Evolutionary conservation across 2,888 invertebrate genomes (phyloP), one percentile per base, ranked within the genome.

Genomic region (Oxycera nigricornis): DNA sequence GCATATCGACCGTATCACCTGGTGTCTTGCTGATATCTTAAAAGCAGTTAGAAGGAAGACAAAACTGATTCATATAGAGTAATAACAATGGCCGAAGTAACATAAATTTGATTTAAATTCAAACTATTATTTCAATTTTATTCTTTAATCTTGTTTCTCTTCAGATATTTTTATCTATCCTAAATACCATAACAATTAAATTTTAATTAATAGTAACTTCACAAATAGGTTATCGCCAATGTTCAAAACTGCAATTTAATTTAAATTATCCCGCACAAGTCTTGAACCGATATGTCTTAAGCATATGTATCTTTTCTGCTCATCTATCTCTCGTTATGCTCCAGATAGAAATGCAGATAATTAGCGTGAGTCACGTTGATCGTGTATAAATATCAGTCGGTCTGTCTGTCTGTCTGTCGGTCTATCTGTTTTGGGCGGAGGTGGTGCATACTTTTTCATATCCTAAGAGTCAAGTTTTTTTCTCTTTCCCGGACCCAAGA

Each of bases 111-210:
- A n/a, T n/a, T n/a, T n/a, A n/a, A n/a, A n/a, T n/a, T n/a, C n/a
- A n/a, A n/a, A n/a, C n/a, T n/a, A n/a, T n/a, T n/a, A n/a, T n/a
- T n/a, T n/a, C n/a, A n/a, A n/a, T n/a, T n/a, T n/a, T n/a, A n/a
- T n/a, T n/a, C n/a, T n/a, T n/a, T n/a, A n/a, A n/a, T n/a, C n/a
- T n/a, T n/a, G n/a, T n/a, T n/a, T n/a, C n/a, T n/a, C n/a, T n/a
- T n/a, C n/a, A n/a, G n/a, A n/a, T 50, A 4, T 17, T 17, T 50
- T 50, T 6, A 4, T 1, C 59, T 17, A 24, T 28, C 59, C 59
- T 28, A 59, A 59, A 59, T 59, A 28, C 59, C 59, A 11, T 46
- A 26, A 28, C 59, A 59, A 59, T 59, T 59, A 59, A 59, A 59
- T n/a, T 59, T 28, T 59, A 59, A 59, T 59, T 59, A 59, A 24